These are phyloP conservation scores for Marasmarcha lunaedactyla DNA, from an alignment of 2,888 invertebrate genomes.

Conservation along the genomic window DNA sequence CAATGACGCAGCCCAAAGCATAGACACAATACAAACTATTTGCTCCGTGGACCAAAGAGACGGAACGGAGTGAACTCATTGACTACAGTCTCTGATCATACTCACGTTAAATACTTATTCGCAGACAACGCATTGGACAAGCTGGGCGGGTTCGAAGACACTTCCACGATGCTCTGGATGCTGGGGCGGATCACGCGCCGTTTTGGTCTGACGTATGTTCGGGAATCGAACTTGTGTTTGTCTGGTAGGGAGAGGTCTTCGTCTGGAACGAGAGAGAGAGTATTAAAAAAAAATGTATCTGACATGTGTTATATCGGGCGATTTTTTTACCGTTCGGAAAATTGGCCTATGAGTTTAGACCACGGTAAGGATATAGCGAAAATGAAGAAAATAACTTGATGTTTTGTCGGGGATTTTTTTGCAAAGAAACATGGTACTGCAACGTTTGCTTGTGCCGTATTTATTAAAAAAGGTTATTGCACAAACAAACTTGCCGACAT, in stretches of 20 bases:
- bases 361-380: no score
- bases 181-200: constrained; percentile 70
- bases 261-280: constrained; percentile 32
- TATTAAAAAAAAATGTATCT: constrained; percentile 4
- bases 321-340: no score
- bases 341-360: no score
- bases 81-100: no score
- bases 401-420: no score
- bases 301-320: no score
- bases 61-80: no score
- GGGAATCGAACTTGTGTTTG: constrained; percentile 72
- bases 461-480: no score
- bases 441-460: no score
- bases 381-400: no score
- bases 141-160: constrained; percentile 33
- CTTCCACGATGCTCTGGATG: constrained; percentile 66
- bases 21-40: neutral
- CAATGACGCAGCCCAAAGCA: neutral
- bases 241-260: constrained; percentile 41
- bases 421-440: no score
- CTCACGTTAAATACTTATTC: constrained; percentile 48
- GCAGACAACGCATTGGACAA: constrained; percentile 27
- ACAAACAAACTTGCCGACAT: no score
- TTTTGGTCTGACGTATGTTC: constrained; percentile 78
- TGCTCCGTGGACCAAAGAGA: neutral